A percentile compares a stretch with the other conserved stretches of the same genome.
These are phyloP conservation scores for Acleris sparsana DNA, from an alignment of 2,888 invertebrate genomes.

Conservation along the genomic window DNA sequence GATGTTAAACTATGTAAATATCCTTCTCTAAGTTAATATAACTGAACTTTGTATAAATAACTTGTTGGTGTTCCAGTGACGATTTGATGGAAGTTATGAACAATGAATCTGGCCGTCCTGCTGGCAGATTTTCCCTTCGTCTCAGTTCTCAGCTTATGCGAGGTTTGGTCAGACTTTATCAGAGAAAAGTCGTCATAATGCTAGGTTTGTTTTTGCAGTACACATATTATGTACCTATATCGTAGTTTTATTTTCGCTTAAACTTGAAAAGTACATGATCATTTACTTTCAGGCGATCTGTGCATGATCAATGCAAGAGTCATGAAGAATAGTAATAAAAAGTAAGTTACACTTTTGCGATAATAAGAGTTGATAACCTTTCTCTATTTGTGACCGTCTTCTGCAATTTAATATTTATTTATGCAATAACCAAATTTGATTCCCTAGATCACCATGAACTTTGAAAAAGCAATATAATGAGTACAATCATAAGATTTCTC, in stretches of 20 bases:
- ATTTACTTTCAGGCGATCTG: slow-evolving; percentile 60
- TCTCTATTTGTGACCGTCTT: neutral
- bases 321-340: slow-evolving; percentile 63
- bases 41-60: slow-evolving; percentile 4
- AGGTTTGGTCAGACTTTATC: slow-evolving; percentile 69
- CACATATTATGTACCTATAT: neutral
- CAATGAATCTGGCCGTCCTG: slow-evolving; percentile 69
- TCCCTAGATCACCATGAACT: too few species aligned
- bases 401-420: neutral
- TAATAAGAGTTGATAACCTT: neutral
- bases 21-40: neutral
- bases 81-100: slow-evolving; percentile 65
- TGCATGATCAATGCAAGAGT: slow-evolving; percentile 72
- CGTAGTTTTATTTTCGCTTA: neutral
- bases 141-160: slow-evolving; percentile 72
- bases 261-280: slow-evolving; percentile 8
- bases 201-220: slow-evolving; percentile 53
- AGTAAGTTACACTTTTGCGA: slow-evolving; percentile 54
- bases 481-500: too few species aligned
- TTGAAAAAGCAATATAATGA: too few species aligned
- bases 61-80: slow-evolving; percentile 55
- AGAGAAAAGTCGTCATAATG: slow-evolving; percentile 62
- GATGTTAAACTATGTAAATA: neutral
- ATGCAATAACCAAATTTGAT: neutral
- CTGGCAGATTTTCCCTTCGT: slow-evolving; percentile 69